A percentile compares a stretch with the other conserved stretches of the same genome.
Evolutionary conservation across 2,113 vertebrate genomes (phyloP).

Genomic region (Agapornis roseicollis): DNA sequence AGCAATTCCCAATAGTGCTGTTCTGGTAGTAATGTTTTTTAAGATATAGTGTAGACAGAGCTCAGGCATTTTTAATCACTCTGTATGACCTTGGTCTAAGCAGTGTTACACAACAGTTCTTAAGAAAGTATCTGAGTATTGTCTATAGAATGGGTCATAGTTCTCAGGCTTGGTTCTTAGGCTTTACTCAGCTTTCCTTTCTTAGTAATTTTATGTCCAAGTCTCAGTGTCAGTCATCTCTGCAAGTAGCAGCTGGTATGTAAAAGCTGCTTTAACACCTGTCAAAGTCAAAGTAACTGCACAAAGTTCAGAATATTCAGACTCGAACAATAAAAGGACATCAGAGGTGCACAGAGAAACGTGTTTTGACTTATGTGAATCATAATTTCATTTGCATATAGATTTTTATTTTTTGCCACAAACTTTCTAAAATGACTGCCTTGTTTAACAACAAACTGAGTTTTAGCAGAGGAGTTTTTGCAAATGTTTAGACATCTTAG

Average conservation of each 20-base stretch:
- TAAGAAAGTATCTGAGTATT: neutral
- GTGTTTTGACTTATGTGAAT: neutral
- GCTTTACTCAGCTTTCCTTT: neutral
- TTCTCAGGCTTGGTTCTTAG: neutral
- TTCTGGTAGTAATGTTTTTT: slow-evolving; percentile 18
- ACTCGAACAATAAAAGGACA: neutral
- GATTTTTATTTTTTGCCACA: neutral
- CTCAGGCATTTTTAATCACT: neutral
- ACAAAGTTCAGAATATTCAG: neutral
- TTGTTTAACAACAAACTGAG: neutral
- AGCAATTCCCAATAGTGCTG: neutral
- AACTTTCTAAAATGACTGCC: neutral
- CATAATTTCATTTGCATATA: neutral
- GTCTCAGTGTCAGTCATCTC: neutral
- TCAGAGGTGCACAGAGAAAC: neutral
- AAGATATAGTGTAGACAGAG: neutral
- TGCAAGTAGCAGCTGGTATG: neutral
- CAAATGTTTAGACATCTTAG: neutral
- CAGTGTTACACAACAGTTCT: neutral
- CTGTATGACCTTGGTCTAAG: neutral
- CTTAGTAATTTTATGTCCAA: neutral
- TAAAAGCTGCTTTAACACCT: neutral
- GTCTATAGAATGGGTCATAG: neutral
- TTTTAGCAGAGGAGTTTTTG: neutral
- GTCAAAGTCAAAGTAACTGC: neutral